A percentile compares a stretch with the other conserved stretches of the same genome.
phyloP scores from a whole-genome alignment of 2,888 invertebrate species.

The Meteorus colon region DNA sequence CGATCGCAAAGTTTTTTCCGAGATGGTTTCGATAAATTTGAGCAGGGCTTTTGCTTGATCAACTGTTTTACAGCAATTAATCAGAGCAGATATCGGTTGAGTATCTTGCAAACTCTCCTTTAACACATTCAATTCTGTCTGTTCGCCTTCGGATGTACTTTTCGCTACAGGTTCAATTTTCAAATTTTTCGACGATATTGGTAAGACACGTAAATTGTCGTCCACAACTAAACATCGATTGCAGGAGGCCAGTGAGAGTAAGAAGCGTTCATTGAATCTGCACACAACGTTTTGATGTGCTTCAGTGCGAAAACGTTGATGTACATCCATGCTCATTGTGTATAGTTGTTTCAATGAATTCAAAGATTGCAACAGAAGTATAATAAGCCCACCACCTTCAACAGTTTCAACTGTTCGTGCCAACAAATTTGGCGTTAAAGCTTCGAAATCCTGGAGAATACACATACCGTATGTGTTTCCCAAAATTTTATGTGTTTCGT shows the following conservation, averaged over 20 bases:
- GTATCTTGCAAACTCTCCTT: slow-evolving; percentile 91
- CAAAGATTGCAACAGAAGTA: slow-evolving; percentile 89
- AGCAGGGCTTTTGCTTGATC: slow-evolving; percentile 95
- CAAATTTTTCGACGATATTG: slow-evolving; percentile 91
- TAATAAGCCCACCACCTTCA: slow-evolving; percentile 95
- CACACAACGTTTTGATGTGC: slow-evolving; percentile 92
- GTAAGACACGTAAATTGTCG: slow-evolving; percentile 92
- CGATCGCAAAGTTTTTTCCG: slow-evolving; percentile 90
- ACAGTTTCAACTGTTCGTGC: slow-evolving; percentile 98
- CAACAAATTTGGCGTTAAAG: slow-evolving; percentile 95
- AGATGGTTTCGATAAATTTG: slow-evolving; percentile 95
- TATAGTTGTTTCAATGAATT: slow-evolving; percentile 94
- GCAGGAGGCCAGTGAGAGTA: slow-evolving; percentile 92
- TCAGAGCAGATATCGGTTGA: slow-evolving; percentile 91
- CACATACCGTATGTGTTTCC: slow-evolving; percentile 98
- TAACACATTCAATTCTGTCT: slow-evolving; percentile 82
- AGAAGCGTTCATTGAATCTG: slow-evolving; percentile 96
- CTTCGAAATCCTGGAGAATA: slow-evolving; percentile 98
- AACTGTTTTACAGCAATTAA: slow-evolving; percentile 91
- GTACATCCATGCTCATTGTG: slow-evolving; percentile 99
- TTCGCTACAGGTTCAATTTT: slow-evolving; percentile 84
- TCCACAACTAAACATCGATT: slow-evolving; percentile 94
- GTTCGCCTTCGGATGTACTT: slow-evolving; percentile 73
- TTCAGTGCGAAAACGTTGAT: slow-evolving; percentile 95
- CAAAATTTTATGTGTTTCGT: slow-evolving; percentile 97